Conservation (phyloP, 2,113 vertebrate genomes). For the Acrocephalus kingi region DNA sequence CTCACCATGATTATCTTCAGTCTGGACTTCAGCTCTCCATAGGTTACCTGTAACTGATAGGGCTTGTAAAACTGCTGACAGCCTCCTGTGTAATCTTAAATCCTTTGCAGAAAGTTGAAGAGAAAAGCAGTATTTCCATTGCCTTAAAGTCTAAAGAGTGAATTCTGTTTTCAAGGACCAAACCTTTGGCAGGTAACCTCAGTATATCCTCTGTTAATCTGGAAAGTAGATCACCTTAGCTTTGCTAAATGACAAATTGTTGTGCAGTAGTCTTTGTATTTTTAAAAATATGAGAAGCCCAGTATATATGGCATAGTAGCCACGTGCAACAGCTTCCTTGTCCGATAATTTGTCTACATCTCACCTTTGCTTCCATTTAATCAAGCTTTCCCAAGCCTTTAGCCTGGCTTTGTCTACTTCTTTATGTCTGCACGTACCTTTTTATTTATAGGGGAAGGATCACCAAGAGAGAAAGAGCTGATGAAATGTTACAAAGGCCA, state of each 20-base stretch:
- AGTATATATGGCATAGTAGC: background rate
- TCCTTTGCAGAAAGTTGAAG: background rate
- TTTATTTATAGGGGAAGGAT: background rate
- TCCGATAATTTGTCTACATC: background rate
- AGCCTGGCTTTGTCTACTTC: background rate
- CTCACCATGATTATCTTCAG: background rate
- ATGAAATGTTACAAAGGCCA: background rate
- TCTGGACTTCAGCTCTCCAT: background rate
- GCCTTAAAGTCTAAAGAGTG: background rate
- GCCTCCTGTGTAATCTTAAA: background rate
- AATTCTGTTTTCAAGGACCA: background rate
- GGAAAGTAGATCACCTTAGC: background rate
- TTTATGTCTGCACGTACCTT: background rate
- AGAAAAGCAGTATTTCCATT: background rate
- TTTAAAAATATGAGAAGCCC: background rate
- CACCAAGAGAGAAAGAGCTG: background rate
- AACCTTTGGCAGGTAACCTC: background rate
- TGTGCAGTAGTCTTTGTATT: background rate
- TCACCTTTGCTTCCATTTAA: background rate
- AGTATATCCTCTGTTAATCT: background rate
- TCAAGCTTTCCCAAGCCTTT: background rate
- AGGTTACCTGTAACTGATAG: background rate
- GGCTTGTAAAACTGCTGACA: background rate
- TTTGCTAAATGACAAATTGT: background rate
- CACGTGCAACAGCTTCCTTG: background rate